phyloP scores from a whole-genome alignment of 1,140 invertebrate genomes.

The Ceratina australensis region DNA sequence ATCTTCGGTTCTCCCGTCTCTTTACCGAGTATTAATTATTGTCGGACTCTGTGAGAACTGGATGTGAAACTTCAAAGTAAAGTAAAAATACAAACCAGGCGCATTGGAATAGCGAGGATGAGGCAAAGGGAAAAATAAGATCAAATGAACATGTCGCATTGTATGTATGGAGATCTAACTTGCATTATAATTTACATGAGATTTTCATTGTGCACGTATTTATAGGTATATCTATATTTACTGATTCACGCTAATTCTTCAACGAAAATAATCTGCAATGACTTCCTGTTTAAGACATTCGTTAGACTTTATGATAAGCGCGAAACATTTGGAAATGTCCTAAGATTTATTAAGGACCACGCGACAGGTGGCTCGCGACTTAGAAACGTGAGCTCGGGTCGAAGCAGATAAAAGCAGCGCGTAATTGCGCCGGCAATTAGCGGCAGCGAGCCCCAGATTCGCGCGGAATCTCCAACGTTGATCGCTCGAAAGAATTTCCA shows the following conservation, averaged over 20 bases:
- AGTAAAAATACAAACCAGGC: background rate
- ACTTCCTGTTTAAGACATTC: too few species aligned
- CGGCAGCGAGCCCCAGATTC: background rate
- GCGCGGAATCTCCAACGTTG: slow-evolving; percentile 6
- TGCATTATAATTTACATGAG: too few species aligned
- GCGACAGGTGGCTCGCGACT: slow-evolving; percentile 14
- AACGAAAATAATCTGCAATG: too few species aligned
- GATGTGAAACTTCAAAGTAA: slow-evolving; percentile 36
- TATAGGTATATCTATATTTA: too few species aligned
- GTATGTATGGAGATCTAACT: too few species aligned
- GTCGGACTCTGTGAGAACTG: background rate
- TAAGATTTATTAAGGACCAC: background rate
- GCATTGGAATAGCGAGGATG: background rate
- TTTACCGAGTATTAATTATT: slow-evolving; percentile 41
- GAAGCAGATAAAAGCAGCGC: slow-evolving; percentile 17
- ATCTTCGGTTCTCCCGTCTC: background rate
- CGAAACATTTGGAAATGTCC: too few species aligned
- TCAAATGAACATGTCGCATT: background rate
- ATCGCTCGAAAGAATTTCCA: slow-evolving; percentile 24
- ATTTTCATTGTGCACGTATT: too few species aligned
- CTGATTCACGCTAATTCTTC: too few species aligned
- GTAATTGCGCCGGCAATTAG: slow-evolving; percentile 45
- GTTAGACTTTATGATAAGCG: too few species aligned
- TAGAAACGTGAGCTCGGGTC: slow-evolving; percentile 39
- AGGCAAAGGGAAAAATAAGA: background rate